These are phyloP conservation scores for Marcusenius ussheri DNA, from an alignment of 2,113 vertebrate species.

Conservation along the genomic window DNA sequence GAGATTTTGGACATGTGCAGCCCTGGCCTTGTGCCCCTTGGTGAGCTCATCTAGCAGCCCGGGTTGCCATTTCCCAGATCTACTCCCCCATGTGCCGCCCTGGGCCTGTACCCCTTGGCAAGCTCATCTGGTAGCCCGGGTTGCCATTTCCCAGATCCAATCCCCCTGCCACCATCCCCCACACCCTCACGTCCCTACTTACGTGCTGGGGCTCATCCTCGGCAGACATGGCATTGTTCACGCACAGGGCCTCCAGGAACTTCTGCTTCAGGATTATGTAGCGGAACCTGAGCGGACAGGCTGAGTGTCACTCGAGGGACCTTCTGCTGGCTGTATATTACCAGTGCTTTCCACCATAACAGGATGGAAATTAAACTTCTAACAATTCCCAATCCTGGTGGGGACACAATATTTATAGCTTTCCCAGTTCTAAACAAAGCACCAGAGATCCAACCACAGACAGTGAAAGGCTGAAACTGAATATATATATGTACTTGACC, in stretches of 20 bases:
- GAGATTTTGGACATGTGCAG: not conserved
- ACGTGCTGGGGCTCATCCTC: conserved; percentile 89
- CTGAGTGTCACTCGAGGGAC: conserved; percentile 21
- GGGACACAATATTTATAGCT: not conserved
- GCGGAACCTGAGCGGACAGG: conserved; percentile 71
- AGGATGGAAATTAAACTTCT: not conserved
- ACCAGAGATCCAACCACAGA: not conserved
- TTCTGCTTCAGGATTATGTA: conserved; percentile 95
- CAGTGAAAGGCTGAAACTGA: not conserved
- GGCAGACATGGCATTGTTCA: conserved; percentile 95
- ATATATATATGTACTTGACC: too few relatives aligned
- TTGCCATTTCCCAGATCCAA: not conserved
- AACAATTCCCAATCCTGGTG: not conserved
- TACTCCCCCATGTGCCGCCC: not conserved
- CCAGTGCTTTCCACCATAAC: not conserved
- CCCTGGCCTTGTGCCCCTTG: not conserved
- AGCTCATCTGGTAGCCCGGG: not conserved
- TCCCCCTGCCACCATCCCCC: not conserved
- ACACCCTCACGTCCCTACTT: conserved; percentile 47
- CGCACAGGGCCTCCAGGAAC: conserved; percentile 95
- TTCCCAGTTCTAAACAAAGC: not conserved
- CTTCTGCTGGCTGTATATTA: not conserved
- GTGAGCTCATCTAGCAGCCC: not conserved
- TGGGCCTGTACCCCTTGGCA: not conserved
- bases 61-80: not conserved